These are phyloP conservation scores for Eonycteris spelaea DNA, from an alignment of 2,113 vertebrate genomes.

Conservation along the genomic window DNA sequence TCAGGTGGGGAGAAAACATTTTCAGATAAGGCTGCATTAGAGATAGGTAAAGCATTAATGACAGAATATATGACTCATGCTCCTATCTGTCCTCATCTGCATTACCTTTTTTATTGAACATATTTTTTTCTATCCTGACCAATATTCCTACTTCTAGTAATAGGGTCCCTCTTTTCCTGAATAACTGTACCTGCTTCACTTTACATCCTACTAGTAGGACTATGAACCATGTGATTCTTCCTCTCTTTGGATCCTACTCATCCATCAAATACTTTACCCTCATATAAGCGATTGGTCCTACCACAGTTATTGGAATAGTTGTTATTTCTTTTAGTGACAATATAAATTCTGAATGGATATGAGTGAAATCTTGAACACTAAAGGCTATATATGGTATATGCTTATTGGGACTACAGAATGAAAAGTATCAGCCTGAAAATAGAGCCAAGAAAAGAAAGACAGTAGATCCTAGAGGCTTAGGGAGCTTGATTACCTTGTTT, in stretches of 20 bases:
- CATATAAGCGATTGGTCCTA: not conserved
- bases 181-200: not conserved
- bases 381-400: not conserved
- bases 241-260: not conserved
- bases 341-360: not conserved
- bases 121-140: not conserved
- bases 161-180: not conserved
- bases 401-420: not conserved
- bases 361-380: not conserved
- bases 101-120: not conserved
- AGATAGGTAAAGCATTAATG: too few relatives aligned
- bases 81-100: not conserved
- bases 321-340: not conserved
- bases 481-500: not conserved
- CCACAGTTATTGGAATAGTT: not conserved
- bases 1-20: not conserved
- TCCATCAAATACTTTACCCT: not conserved
- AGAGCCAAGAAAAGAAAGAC: not conserved
- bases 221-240: not conserved
- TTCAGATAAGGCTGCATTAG: not conserved
- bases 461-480: not conserved
- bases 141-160: not conserved
- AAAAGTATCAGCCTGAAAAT: not conserved
- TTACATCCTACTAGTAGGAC: not conserved
- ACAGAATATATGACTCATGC: not conserved